These are phyloP conservation scores for Fulmarus glacialis DNA, from an alignment of 2,113 vertebrate species.

Conservation along the genomic window DNA sequence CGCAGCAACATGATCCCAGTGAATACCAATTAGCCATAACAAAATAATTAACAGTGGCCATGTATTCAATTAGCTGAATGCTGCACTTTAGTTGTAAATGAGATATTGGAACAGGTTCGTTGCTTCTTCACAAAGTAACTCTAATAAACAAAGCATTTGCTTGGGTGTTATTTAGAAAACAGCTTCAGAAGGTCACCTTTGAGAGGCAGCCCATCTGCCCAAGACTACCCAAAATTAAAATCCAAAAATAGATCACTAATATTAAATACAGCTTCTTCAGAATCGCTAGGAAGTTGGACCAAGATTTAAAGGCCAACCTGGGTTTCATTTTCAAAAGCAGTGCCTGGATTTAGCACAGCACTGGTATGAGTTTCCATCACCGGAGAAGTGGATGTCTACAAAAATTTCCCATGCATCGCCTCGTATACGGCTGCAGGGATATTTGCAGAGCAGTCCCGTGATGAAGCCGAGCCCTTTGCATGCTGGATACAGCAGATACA, in stretches of 20 bases:
- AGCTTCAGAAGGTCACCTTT: not conserved
- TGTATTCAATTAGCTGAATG: constrained; percentile 64
- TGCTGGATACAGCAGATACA: not conserved
- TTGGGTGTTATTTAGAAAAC: not conserved
- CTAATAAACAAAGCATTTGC: not conserved
- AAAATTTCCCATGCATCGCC: rapidly evolving
- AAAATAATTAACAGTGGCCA: constrained; percentile 70
- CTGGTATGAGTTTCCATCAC: not conserved
- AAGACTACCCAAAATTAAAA: not conserved
- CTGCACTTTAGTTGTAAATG: constrained; percentile 51
- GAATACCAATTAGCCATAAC: constrained; percentile 64
- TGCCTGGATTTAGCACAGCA: not conserved
- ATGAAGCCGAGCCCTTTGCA: not conserved
- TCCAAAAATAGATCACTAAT: not conserved
- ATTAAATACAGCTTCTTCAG: not conserved
- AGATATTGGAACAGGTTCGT: constrained; percentile 4
- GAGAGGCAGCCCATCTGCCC: not conserved
- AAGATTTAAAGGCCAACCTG: not conserved
- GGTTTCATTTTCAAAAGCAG: not conserved
- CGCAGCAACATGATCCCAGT: constrained; percentile 13
- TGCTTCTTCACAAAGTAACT: constrained; percentile 18
- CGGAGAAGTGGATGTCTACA: not conserved
- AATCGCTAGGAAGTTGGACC: not conserved
- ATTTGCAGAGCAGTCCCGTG: not conserved
- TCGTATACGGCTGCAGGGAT: rapidly evolving